These are phyloP conservation scores for Nansenia antarctica DNA, from an alignment of 2,113 vertebrate genomes.

Conservation along the genomic window DNA sequence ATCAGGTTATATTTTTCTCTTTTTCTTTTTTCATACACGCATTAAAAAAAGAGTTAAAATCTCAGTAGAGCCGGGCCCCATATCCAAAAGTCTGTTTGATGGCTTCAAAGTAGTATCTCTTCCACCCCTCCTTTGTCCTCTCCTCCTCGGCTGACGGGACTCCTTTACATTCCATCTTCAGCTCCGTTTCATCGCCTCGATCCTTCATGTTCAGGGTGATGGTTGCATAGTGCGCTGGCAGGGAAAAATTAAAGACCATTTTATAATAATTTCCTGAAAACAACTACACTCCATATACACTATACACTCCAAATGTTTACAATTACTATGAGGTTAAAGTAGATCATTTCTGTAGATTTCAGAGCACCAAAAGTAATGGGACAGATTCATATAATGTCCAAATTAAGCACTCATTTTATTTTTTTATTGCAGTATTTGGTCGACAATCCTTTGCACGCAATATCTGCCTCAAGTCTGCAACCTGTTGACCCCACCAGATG, in stretches of 20 bases:
- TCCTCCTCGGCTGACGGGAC: slow-evolving; percentile 87
- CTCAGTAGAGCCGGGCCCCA: slow-evolving; percentile 86
- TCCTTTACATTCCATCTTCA: slow-evolving; percentile 82
- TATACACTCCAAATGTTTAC: no score
- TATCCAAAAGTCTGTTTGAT: slow-evolving; percentile 96
- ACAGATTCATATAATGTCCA: no score
- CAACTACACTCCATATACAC: no score
- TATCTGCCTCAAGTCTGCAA: no score
- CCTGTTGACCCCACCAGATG: no score
- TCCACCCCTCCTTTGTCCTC: slow-evolving; percentile 89
- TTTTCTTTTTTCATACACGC: not conserved
- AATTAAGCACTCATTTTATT: no score
- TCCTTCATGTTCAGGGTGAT: slow-evolving; percentile 82
- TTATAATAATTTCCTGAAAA: not conserved
- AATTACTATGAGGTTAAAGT: no score
- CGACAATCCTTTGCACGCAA: no score
- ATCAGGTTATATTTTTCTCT: not conserved
- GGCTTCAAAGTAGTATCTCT: slow-evolving; percentile 89
- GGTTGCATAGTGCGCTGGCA: slow-evolving; percentile 85
- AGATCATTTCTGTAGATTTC: no score
- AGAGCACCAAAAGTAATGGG: no score
- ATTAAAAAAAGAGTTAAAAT: not conserved
- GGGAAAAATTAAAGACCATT: not conserved
- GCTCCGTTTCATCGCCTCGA: slow-evolving; percentile 82
- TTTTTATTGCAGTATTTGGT: no score